phyloP scores from a whole-genome alignment of 2,888 invertebrate species.

The Nymphalis polychloros region DNA sequence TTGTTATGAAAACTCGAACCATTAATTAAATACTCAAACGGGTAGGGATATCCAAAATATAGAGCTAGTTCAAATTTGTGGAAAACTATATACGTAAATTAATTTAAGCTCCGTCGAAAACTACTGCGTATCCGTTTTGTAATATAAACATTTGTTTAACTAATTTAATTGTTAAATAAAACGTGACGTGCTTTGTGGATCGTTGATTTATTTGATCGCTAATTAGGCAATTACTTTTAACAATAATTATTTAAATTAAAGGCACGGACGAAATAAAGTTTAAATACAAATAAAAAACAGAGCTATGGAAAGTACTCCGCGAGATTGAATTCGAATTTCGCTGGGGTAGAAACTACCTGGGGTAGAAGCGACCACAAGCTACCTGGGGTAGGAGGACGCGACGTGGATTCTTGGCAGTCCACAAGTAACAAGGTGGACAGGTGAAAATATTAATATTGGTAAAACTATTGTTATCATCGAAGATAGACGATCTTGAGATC shows the following conservation, averaged over 20 bases:
- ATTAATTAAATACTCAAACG: slow-evolving; percentile 31
- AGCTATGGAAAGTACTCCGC: too few relatives aligned
- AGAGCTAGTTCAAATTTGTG: slow-evolving; percentile 21
- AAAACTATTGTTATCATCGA: too few relatives aligned
- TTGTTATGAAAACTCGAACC: slow-evolving; percentile 27
- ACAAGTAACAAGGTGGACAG: too few relatives aligned
- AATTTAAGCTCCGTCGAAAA: slow-evolving; percentile 36
- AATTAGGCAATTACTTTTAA: not conserved
- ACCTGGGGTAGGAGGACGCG: too few relatives aligned
- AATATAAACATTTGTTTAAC: slow-evolving; percentile 19
- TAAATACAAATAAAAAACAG: too few relatives aligned
- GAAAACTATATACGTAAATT: slow-evolving; percentile 47
- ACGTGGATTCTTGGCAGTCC: too few relatives aligned
- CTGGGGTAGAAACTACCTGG: too few relatives aligned
- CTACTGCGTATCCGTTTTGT: slow-evolving; percentile 21
- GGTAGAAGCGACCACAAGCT: too few relatives aligned
- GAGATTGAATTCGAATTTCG: too few relatives aligned
- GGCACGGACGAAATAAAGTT: not conserved
- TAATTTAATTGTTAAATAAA: slow-evolving; percentile 15
- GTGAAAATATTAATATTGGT: too few relatives aligned
- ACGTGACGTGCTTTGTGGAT: slow-evolving; percentile 7
- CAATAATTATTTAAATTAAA: not conserved
- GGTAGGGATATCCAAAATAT: slow-evolving; percentile 21
- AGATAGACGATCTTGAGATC: too few relatives aligned
- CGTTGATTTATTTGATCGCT: slow-evolving; percentile 1